phyloP scores from a whole-genome alignment of 1,140 invertebrate species.

The Nilaparvata lugens region DNA sequence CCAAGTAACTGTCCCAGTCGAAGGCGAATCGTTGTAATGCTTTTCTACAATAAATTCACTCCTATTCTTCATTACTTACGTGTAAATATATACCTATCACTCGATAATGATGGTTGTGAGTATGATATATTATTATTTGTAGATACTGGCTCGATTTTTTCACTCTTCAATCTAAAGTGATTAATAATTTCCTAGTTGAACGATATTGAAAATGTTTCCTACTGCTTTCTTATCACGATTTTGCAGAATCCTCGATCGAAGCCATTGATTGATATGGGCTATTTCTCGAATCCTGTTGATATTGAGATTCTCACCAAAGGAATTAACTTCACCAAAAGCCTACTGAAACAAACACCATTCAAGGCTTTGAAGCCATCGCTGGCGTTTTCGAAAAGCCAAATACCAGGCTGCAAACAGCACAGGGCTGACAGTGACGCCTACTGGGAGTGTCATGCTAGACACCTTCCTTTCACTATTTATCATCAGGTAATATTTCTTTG shows the following conservation, averaged over 20 bases:
- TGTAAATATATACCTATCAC: too few species aligned
- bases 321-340: conserved; percentile 26
- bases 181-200: too few species aligned
- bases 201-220: too few species aligned
- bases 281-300: conserved; percentile 47
- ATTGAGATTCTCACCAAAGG: conserved; percentile 32
- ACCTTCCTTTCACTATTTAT: conserved; percentile 37
- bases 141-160: too few species aligned
- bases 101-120: too few species aligned
- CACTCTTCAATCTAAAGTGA: too few species aligned
- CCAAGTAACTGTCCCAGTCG: too few species aligned
- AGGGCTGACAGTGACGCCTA: conserved; percentile 54
- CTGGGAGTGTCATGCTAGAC: conserved; percentile 54
- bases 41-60: too few species aligned
- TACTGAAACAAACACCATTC: conserved; percentile 30
- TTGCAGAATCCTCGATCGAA: conserved; percentile 50
- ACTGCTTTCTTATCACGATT: too few species aligned
- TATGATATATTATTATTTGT: too few species aligned
- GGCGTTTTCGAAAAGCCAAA: conserved; percentile 40
- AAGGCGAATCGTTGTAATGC: too few species aligned
- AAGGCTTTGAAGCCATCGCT: conserved; percentile 42
- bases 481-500: conserved; percentile 40
- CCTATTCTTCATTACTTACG: too few species aligned
- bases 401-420: conserved; percentile 47
- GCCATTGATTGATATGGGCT: conserved; percentile 73